Conservation (phyloP, 2,797 vertebrate species). For the Graptemys geographica region DNA sequence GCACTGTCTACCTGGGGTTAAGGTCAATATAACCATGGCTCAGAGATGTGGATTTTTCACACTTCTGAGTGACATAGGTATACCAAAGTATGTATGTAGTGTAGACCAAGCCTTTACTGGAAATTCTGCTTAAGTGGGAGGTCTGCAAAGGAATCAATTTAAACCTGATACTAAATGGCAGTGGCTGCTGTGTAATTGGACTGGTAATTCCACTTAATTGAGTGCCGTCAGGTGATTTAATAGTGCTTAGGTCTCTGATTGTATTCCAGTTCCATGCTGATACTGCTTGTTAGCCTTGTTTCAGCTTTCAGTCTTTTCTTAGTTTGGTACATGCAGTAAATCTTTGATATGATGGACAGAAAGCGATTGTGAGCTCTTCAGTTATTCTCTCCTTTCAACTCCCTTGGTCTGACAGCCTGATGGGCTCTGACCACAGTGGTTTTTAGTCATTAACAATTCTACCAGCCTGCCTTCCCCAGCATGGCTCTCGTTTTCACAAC, state of each 20-base stretch:
- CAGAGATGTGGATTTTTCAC: background rate
- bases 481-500: background rate
- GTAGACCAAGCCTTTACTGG: background rate
- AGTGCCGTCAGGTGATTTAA: background rate
- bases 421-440: background rate
- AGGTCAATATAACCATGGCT: background rate
- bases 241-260: background rate
- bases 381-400: background rate
- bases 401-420: background rate
- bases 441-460: background rate
- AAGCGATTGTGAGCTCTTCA: background rate
- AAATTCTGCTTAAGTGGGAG: background rate
- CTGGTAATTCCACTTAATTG: background rate
- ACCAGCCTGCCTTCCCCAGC: background rate
- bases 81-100: too few species aligned
- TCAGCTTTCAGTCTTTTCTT: background rate
- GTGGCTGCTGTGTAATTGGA: background rate
- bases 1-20: background rate
- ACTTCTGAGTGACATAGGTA: too few species aligned
- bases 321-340: background rate
- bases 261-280: background rate
- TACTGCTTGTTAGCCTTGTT: background rate
- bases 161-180: background rate
- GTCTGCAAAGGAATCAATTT: conserved; percentile 1
- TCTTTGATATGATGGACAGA: background rate